phyloP scores from a whole-genome alignment of 2,888 invertebrate species.

The Drepanosiphum platanoidis region DNA sequence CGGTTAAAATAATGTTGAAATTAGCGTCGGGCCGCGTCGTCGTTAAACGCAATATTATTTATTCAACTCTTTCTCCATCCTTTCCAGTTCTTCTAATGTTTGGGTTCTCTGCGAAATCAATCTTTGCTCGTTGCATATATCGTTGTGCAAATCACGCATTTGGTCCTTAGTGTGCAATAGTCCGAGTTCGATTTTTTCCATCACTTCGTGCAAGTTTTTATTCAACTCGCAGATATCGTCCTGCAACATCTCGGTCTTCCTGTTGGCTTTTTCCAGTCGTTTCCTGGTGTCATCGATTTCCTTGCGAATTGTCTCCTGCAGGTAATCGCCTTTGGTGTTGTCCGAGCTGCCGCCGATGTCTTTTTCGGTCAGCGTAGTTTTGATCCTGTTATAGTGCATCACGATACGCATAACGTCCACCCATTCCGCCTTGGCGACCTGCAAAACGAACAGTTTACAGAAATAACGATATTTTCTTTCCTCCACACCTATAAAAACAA shows the following conservation, averaged over 20 bases:
- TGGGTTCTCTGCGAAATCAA: constrained; percentile 17
- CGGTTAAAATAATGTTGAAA: too few relatives aligned
- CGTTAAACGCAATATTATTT: too few relatives aligned
- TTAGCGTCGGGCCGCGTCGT: too few relatives aligned
- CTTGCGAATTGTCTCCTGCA: constrained; percentile 45
- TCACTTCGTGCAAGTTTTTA: constrained; percentile 26
- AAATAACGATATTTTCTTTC: too few relatives aligned
- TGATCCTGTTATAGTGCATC: constrained; percentile 35
- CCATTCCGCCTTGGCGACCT: constrained; percentile 43
- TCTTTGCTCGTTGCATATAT: constrained; percentile 41
- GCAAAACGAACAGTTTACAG: too few relatives aligned
- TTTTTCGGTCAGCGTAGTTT: constrained; percentile 18
- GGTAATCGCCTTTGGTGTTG: constrained; percentile 25
- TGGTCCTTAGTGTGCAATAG: neutral
- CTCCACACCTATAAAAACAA: too few relatives aligned
- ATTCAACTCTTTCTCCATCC: constrained; percentile 31
- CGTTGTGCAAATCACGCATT: constrained; percentile 4
- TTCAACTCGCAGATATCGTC: constrained; percentile 53
- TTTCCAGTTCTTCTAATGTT: constrained; percentile 13
- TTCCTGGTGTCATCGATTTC: constrained; percentile 46
- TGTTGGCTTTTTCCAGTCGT: constrained; percentile 16
- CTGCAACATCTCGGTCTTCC: constrained; percentile 26
- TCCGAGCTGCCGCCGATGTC: neutral
- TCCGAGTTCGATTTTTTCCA: constrained; percentile 37
- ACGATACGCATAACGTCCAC: constrained; percentile 54